These are phyloP conservation scores for Beroe forskalii DNA, from an alignment of 37 sponge, comb jelly and placozoan genomes.

Conservation along the genomic window DNA sequence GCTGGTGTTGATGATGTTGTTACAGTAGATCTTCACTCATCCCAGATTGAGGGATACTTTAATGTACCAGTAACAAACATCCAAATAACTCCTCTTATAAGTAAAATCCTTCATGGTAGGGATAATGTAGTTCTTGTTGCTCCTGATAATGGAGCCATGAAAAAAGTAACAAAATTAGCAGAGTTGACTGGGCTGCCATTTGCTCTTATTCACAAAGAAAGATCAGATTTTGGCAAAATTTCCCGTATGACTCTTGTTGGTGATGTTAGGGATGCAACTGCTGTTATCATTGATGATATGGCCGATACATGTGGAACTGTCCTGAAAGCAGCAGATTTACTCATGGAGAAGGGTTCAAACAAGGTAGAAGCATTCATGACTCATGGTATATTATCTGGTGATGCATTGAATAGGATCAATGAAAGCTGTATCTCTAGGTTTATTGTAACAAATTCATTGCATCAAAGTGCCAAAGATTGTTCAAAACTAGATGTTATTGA, in stretches of 20 bases:
- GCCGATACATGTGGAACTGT: conserved; percentile 54
- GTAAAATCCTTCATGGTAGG: not conserved
- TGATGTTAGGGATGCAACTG: not conserved
- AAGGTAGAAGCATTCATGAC: conserved; percentile 32
- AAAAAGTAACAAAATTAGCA: conserved; percentile 7
- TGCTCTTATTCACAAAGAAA: conserved; percentile 50
- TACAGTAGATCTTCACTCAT: conserved; percentile 46
- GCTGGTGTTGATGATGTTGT: conserved; percentile 27
- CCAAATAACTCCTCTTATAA: not conserved
- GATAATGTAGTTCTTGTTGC: conserved; percentile 35
- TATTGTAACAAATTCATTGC: not conserved
- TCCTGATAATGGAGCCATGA: conserved; percentile 44
- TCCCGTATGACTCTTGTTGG: conserved; percentile 56
- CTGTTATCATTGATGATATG: conserved; percentile 57
- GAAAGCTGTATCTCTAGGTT: not conserved
- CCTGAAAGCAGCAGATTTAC: conserved; percentile 27
- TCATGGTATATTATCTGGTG: conserved; percentile 51
- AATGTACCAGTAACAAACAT: conserved; percentile 5
- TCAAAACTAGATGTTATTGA: conserved; percentile 9
- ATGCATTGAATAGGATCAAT: not conserved
- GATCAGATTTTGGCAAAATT: not conserved
- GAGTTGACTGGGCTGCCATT: conserved; percentile 38
- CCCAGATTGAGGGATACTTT: conserved; percentile 55
- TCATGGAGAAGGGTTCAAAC: not conserved
- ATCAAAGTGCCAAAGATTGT: not conserved